Conservation (phyloP, 2,113 vertebrate genomes). For the Sander vitreus region DNA sequence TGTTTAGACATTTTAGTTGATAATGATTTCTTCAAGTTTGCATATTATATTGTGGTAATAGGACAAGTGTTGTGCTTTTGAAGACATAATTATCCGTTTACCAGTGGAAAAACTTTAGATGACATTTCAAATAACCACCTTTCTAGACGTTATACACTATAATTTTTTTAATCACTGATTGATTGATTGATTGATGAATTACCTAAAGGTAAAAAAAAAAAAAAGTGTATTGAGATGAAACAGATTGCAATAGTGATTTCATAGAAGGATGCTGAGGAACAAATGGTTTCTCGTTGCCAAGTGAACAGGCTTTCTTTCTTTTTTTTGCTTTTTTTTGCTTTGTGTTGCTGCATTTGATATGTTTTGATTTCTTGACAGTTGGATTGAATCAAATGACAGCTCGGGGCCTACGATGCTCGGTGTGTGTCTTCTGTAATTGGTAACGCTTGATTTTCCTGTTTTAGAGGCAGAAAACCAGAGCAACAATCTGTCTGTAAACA, state of each 20-base stretch:
- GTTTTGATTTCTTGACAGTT: constrained; percentile 71
- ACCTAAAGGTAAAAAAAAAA: not conserved
- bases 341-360: constrained; percentile 73
- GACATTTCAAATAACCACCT: constrained; percentile 12
- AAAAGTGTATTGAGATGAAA: constrained; percentile 59
- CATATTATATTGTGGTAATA: not conserved
- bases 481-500: constrained; percentile 59
- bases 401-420: constrained; percentile 36
- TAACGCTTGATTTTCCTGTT: constrained; percentile 69
- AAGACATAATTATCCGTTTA: not conserved
- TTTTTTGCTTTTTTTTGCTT: constrained; percentile 13
- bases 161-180: constrained; percentile 21
- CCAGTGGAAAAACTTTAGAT: not conserved
- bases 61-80: not conserved
- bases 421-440: constrained; percentile 75
- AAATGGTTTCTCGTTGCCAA: constrained; percentile 44
- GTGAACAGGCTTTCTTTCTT: constrained; percentile 18
- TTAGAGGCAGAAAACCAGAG: constrained; percentile 62
- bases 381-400: constrained; percentile 70
- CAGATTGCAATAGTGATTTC: constrained; percentile 53
- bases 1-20: too few relatives aligned
- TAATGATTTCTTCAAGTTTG: not conserved
- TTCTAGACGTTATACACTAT: not conserved
- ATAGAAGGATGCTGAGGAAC: constrained; percentile 44
- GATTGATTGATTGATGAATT: constrained; percentile 28